A percentile compares a stretch with the other conserved stretches of the same genome.
Conservation (phyloP, 2,888 invertebrate species). For the Dryococelus australis region DNA sequence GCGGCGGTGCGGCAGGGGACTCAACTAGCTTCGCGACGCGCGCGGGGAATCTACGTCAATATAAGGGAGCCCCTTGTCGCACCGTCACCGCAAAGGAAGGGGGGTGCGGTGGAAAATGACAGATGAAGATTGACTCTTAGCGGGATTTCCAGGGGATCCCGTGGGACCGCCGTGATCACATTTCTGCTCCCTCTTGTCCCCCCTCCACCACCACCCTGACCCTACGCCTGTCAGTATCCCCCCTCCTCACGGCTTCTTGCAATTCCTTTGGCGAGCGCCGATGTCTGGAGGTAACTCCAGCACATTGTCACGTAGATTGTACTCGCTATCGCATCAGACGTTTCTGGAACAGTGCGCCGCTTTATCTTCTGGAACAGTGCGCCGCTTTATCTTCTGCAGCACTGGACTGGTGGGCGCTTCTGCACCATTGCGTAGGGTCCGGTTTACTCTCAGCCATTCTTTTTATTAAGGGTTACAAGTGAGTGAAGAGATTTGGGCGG, state of each 20-base stretch:
- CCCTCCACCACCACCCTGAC: neutral
- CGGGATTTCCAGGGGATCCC: neutral
- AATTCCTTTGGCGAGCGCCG: neutral
- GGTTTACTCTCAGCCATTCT: no score
- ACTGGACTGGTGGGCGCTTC: no score
- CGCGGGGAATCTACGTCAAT: neutral
- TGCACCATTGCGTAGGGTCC: no score
- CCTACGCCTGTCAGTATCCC: no score
- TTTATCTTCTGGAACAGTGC: no score
- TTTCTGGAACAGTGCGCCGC: no score
- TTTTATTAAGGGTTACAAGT: no score
- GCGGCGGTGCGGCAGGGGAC: neutral
- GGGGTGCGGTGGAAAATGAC: neutral
- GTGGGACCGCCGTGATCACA: conserved; percentile 1
- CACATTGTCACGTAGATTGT: no score
- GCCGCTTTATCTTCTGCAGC: no score
- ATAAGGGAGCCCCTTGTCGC: neutral
- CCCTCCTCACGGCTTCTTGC: neutral
- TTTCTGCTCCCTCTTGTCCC: neutral
- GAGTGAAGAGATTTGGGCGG: no score
- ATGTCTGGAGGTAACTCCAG: no score
- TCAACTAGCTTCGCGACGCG: neutral
- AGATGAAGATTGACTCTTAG: conserved; percentile 16
- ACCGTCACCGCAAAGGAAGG: neutral
- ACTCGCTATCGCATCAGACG: no score